Conservation (phyloP, 2,888 invertebrate genomes). For the Celastrina argiolus region DNA sequence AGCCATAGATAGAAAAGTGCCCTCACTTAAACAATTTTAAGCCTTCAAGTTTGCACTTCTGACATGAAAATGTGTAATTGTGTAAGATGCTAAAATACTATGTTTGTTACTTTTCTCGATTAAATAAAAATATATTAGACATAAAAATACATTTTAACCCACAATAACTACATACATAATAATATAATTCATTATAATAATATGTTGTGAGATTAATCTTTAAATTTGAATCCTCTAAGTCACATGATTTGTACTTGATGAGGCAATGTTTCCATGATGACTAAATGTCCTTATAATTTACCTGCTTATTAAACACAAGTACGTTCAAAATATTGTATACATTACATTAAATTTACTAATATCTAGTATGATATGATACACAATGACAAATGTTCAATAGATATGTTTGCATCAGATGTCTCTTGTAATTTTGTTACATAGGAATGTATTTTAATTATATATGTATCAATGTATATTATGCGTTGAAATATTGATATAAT, state of each 20-base stretch:
- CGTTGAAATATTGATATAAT: not conserved
- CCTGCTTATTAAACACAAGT: not conserved
- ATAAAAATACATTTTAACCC: not conserved
- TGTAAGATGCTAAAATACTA: not conserved
- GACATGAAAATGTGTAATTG: not conserved
- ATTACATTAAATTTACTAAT: not conserved
- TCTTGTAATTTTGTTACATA: not conserved
- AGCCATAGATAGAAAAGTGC: not conserved
- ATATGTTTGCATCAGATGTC: slow-evolving; percentile 7
- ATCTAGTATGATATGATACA: slow-evolving; percentile 34
- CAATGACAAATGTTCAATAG: slow-evolving; percentile 31
- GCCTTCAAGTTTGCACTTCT: not conserved
- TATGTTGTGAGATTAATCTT: not conserved
- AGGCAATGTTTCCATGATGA: slow-evolving; percentile 2
- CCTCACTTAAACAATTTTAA: not conserved
- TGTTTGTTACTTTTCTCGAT: no score
- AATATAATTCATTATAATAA: slow-evolving; percentile 4
- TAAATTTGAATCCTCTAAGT: not conserved
- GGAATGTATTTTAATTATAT: not conserved
- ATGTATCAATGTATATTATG: not conserved
- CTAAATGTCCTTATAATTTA: slow-evolving; percentile 9
- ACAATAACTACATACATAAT: not conserved
- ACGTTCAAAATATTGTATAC: not conserved
- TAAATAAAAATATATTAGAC: not conserved
- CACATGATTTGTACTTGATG: slow-evolving; percentile 15